phyloP scores from a whole-genome alignment of 2,797 vertebrate genomes.

The Syndactyla subalaris region DNA sequence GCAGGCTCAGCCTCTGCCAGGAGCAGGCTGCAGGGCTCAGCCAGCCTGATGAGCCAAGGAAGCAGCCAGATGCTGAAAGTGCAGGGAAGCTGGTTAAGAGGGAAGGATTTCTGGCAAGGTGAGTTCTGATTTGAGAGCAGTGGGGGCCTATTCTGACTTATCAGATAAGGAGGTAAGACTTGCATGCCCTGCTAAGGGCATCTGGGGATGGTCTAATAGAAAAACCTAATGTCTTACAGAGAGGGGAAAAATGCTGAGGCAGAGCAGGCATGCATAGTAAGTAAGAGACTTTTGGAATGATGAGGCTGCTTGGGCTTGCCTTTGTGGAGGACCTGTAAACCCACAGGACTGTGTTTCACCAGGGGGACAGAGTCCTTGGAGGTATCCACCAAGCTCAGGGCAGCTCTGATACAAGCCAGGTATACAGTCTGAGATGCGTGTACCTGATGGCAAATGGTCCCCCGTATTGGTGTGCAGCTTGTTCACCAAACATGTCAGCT shows the following conservation, averaged over 20 bases:
- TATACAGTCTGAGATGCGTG: background rate
- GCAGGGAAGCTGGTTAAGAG: background rate
- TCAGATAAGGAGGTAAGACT: background rate
- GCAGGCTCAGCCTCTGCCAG: background rate
- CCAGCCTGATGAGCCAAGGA: background rate
- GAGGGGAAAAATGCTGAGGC: background rate
- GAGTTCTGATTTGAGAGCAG: background rate
- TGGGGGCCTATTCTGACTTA: background rate
- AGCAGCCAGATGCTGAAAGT: background rate
- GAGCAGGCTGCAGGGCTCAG: background rate
- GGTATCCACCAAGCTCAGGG: background rate
- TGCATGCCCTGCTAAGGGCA: background rate
- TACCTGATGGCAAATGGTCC: background rate
- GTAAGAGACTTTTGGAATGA: background rate
- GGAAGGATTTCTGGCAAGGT: background rate
- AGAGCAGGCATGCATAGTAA: background rate
- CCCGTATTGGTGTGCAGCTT: background rate
- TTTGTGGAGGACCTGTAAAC: background rate
- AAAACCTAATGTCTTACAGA: background rate
- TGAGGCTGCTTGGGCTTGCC: background rate
- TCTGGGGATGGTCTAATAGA: background rate
- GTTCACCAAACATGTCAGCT: background rate
- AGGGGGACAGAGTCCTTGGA: rapidly evolving
- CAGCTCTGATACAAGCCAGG: background rate
- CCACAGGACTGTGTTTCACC: background rate